Conservation (phyloP, 2,113 vertebrate genomes). For the Eleginops maclovinus region DNA sequence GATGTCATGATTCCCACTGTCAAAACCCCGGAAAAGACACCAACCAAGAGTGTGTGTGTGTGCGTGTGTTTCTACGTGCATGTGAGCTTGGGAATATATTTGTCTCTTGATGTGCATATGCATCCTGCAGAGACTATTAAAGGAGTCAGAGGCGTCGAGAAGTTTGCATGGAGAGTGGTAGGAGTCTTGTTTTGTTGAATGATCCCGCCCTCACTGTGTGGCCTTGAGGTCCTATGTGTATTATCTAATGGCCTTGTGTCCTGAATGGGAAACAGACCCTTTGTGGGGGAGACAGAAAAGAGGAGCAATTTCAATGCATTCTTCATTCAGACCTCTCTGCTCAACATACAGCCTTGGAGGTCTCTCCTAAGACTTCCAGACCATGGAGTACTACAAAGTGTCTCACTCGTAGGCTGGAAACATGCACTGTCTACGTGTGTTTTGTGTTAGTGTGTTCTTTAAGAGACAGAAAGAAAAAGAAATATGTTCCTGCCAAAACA, state of each 20-base stretch:
- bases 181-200: conserved; percentile 55
- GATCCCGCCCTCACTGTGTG: conserved; percentile 61
- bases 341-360: conserved; percentile 57
- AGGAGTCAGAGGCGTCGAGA: conserved; percentile 17
- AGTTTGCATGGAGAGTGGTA: conserved; percentile 33
- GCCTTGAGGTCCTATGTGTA: conserved; percentile 71
- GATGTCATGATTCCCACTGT: conserved; percentile 67
- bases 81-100: conserved; percentile 33
- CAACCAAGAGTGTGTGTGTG: conserved; percentile 1
- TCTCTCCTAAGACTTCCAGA: conserved; percentile 42
- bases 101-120: conserved; percentile 29
- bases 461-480: conserved; percentile 15
- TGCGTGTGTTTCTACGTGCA: not conserved
- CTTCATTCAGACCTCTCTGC: conserved; percentile 63
- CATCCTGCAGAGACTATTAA: conserved; percentile 37
- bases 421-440: conserved; percentile 34
- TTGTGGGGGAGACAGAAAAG: conserved; percentile 69
- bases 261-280: conserved; percentile 79
- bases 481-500: conserved; percentile 18
- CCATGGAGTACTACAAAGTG: conserved; percentile 37
- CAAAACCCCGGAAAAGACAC: conserved; percentile 36
- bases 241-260: conserved; percentile 80
- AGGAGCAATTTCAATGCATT: conserved; percentile 67
- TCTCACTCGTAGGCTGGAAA: conserved; percentile 41
- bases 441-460: conserved; percentile 32